Conservation (phyloP, 2,797 vertebrate species). For the Rhinichthys osculus region DNA sequence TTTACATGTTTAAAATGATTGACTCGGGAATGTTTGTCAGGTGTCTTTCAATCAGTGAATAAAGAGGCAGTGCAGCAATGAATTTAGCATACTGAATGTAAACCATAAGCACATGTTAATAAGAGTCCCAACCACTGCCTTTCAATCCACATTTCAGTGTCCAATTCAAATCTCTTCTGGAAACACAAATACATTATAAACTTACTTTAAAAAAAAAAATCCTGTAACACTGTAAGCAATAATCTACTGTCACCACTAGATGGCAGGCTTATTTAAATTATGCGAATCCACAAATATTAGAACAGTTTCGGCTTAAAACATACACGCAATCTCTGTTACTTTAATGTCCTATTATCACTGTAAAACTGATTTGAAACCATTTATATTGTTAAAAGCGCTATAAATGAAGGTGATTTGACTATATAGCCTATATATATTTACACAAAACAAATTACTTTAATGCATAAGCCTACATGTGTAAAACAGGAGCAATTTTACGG, state of each 20-base stretch:
- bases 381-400: too few relatives aligned
- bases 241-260: conserved; percentile 18
- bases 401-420: too few relatives aligned
- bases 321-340: too few relatives aligned
- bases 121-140: neutral
- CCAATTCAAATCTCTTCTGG: neutral
- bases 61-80: neutral
- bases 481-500: too few relatives aligned
- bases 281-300: neutral
- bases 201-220: neutral
- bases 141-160: neutral
- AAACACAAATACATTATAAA: neutral
- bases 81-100: neutral
- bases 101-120: neutral
- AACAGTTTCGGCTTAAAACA: neutral
- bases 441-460: too few relatives aligned
- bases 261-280: conserved; percentile 8
- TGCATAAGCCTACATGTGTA: too few relatives aligned
- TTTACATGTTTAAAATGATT: too few relatives aligned
- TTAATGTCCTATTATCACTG: too few relatives aligned
- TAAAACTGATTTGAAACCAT: too few relatives aligned
- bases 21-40: too few relatives aligned
- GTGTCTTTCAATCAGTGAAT: too few relatives aligned
- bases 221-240: neutral
- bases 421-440: too few relatives aligned